Evolutionary conservation across 2,888 invertebrate species (phyloP).

Genomic region (Conomelus anceps): DNA sequence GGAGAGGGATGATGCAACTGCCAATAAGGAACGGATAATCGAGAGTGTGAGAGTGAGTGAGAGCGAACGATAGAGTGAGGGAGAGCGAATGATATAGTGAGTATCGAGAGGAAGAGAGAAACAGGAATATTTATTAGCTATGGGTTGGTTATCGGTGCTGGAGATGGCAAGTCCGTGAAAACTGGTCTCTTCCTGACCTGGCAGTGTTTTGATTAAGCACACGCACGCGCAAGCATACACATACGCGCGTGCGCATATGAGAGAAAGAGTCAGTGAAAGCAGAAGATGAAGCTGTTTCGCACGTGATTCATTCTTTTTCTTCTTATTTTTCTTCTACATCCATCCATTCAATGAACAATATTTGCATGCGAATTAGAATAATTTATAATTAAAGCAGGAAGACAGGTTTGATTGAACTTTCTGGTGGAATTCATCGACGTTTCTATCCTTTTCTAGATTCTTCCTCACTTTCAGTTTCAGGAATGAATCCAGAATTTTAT

Average conservation of each 20-base stretch:
- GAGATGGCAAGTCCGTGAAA: not conserved
- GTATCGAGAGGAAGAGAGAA: not conserved
- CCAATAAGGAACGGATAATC: not conserved
- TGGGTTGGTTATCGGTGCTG: not conserved
- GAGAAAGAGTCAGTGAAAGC: not conserved
- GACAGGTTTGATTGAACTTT: not conserved
- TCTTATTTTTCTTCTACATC: too few species aligned
- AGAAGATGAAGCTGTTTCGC: too few species aligned
- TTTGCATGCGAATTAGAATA: not conserved
- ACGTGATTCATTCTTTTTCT: not conserved
- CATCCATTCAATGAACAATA: not conserved
- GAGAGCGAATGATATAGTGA: not conserved
- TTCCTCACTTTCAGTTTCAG: too few species aligned
- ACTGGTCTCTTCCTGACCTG: not conserved
- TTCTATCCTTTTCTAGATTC: too few species aligned
- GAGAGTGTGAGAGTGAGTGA: not conserved
- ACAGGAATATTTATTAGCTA: not conserved
- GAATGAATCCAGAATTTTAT: too few species aligned
- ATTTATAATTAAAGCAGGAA: not conserved
- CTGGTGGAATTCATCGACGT: too few species aligned
- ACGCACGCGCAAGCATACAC: too few species aligned
- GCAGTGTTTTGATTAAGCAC: not conserved
- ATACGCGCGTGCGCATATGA: not conserved
- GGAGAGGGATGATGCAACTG: not conserved
- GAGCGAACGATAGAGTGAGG: not conserved